Conservation (phyloP, 2,797 vertebrate species). For the Rhynchonycteris naso region DNA sequence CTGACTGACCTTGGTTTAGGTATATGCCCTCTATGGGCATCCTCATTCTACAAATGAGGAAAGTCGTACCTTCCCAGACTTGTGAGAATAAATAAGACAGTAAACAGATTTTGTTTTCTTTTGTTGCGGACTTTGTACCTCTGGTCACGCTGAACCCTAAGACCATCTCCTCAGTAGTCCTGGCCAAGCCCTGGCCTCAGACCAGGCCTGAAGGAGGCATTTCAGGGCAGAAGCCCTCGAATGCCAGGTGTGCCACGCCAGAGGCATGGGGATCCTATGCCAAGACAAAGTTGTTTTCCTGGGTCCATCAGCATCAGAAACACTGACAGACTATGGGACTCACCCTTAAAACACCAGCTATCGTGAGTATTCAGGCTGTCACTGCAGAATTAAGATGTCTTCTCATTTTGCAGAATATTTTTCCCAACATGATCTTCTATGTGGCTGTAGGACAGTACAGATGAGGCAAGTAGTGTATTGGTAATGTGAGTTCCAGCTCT, state of each 20-base stretch:
- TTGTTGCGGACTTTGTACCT: not conserved
- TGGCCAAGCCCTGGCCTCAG: not conserved
- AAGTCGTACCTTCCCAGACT: not conserved
- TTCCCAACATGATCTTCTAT: not conserved
- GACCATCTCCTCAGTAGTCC: not conserved
- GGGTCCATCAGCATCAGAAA: not conserved
- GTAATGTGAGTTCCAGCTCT: not conserved
- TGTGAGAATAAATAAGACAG: not conserved
- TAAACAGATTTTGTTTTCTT: not conserved
- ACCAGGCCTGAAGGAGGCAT: not conserved
- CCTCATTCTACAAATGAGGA: not conserved
- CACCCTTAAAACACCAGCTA: not conserved
- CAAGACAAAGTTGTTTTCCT: not conserved
- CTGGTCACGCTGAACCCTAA: not conserved
- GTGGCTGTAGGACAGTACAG: fast-evolving
- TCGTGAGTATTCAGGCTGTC: fast-evolving
- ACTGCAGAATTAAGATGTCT: not conserved
- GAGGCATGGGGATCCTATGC: not conserved
- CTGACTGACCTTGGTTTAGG: not conserved
- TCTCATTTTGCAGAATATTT: not conserved
- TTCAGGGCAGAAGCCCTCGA: not conserved
- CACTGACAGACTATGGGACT: fast-evolving
- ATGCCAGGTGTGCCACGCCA: not conserved
- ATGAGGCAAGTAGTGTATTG: fast-evolving
- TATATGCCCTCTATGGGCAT: fast-evolving